These are phyloP conservation scores for Cepaea nemoralis DNA, from an alignment of 1,140 invertebrate species.

Conservation along the genomic window DNA sequence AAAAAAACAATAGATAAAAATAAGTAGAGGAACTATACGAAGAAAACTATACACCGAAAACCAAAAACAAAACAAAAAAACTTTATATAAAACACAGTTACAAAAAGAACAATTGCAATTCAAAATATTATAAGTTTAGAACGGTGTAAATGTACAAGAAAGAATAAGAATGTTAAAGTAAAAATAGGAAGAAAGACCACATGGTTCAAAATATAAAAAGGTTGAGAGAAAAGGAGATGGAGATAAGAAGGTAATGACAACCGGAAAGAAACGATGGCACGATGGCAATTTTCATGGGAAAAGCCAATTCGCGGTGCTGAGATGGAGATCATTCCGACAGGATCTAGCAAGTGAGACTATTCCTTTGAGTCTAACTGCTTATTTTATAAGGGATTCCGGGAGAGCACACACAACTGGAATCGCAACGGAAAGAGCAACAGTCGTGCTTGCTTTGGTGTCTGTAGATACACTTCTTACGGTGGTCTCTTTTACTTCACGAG, in stretches of 20 bases:
- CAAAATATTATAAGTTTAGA: too few relatives aligned
- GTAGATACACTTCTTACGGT: neutral
- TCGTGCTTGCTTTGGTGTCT: neutral
- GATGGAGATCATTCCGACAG: neutral
- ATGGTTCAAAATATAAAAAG: neutral
- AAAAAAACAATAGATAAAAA: too few relatives aligned
- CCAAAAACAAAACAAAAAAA: too few relatives aligned
- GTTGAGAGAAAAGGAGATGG: neutral
- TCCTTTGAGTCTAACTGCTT: slow-evolving; percentile 3
- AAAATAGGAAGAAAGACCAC: neutral
- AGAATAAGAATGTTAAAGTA: neutral
- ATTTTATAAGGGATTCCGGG: neutral
- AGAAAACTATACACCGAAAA: too few relatives aligned
- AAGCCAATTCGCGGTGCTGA: neutral
- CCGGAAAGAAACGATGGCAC: neutral
- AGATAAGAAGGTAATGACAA: neutral
- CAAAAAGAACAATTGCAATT: too few relatives aligned
- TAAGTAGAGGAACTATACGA: too few relatives aligned
- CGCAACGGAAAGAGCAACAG: neutral
- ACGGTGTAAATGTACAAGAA: neutral
- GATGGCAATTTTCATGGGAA: neutral
- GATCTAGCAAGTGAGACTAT: neutral
- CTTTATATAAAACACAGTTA: too few relatives aligned
- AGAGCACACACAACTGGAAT: neutral
- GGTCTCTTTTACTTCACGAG: too few relatives aligned